These are phyloP conservation scores for Antechinus stuartii DNA, from an alignment of 2,113 vertebrate species.

Conservation along the genomic window DNA sequence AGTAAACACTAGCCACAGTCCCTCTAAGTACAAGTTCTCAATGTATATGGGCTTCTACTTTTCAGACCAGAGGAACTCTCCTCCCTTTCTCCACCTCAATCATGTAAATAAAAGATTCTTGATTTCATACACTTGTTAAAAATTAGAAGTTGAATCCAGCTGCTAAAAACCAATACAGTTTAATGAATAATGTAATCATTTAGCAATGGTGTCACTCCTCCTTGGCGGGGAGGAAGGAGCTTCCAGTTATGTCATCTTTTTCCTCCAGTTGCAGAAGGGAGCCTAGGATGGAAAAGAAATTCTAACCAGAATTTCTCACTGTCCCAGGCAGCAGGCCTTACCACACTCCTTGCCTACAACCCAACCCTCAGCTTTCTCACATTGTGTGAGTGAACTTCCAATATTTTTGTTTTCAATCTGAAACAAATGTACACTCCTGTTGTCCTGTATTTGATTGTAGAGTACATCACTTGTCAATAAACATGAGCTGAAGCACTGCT, in stretches of 20 bases:
- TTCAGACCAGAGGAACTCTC: neutral
- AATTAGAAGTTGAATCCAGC: neutral
- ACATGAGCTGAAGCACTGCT: conserved; percentile 77
- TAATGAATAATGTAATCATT: neutral
- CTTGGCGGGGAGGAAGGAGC: neutral
- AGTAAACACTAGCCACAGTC: neutral
- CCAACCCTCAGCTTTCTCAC: neutral
- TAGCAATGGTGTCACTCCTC: neutral
- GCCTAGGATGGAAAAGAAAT: neutral
- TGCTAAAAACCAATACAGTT: neutral
- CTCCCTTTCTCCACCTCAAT: neutral
- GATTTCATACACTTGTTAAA: neutral
- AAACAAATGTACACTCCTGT: conserved; percentile 28
- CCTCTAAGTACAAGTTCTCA: neutral
- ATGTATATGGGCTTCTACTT: neutral
- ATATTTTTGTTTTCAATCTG: conserved; percentile 10
- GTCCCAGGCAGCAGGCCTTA: neutral
- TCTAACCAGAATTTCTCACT: neutral
- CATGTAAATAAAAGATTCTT: neutral
- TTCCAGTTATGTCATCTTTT: neutral
- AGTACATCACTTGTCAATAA: conserved; percentile 79
- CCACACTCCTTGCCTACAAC: neutral
- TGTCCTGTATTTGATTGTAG: conserved; percentile 42
- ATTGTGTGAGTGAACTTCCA: neutral
- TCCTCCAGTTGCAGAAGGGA: neutral